These are phyloP conservation scores for Idaea dimidiata DNA, from an alignment of 2,888 invertebrate genomes.

Conservation along the genomic window DNA sequence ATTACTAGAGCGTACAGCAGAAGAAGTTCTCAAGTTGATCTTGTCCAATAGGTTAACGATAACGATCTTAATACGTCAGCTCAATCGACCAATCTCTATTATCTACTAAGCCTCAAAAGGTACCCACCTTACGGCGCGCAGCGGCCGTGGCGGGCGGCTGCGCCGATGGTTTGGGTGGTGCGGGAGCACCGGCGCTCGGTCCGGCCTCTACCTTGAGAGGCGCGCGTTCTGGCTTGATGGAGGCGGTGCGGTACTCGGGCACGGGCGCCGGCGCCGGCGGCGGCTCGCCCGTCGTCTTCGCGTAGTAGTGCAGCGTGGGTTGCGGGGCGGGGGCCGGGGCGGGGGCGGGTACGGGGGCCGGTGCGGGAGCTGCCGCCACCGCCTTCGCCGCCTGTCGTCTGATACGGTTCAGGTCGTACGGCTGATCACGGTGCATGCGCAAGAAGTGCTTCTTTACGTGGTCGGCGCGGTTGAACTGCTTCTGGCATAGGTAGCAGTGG, in stretches of 20 bases:
- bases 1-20: no score
- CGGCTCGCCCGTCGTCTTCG: conserved; percentile 48
- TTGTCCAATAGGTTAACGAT: no score
- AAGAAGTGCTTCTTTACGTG: conserved; percentile 97
- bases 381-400: conserved; percentile 83
- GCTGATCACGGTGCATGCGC: conserved; percentile 94
- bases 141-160: conserved; percentile 29
- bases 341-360: conserved; percentile 62
- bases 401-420: conserved; percentile 92
- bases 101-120: no score
- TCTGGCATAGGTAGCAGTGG: conserved; percentile 95
- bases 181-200: conserved; percentile 56
- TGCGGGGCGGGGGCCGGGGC: conserved; percentile 77
- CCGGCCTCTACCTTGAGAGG: conserved; percentile 69
- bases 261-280: conserved; percentile 38
- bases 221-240: conserved; percentile 63
- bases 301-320: conserved; percentile 41
- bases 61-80: no score
- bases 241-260: conserved; percentile 30
- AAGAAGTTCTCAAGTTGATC: no score
- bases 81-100: no score
- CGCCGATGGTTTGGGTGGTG: conserved; percentile 54
- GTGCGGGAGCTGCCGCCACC: conserved; percentile 59
- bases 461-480: conserved; percentile 96
- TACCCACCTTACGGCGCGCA: conserved; percentile 41